These are phyloP conservation scores for Thereuonema tuberculata DNA, from an alignment of 1,140 invertebrate genomes.

Conservation along the genomic window DNA sequence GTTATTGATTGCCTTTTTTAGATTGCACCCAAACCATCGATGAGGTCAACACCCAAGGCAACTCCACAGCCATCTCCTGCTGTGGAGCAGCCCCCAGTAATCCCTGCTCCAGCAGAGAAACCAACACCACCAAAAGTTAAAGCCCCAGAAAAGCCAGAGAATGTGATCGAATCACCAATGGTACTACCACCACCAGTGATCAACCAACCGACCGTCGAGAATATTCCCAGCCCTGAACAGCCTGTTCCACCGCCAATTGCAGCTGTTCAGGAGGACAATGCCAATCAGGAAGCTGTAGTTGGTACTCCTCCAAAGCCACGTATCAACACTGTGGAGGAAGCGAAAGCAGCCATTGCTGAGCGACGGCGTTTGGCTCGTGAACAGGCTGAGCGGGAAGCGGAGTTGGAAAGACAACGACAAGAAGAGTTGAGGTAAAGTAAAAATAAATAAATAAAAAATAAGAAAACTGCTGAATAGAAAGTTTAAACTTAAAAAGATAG, in stretches of 20 bases:
- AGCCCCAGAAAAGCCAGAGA: background rate
- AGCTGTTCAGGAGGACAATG: background rate
- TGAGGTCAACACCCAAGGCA: background rate
- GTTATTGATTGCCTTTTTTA: too few species aligned
- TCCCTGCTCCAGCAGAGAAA: too few species aligned
- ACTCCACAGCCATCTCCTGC: background rate
- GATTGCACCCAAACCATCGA: background rate
- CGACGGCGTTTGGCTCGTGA: slow-evolving; percentile 63
- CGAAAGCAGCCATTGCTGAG: slow-evolving; percentile 75
- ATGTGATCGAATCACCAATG: background rate
- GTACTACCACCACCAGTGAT: background rate
- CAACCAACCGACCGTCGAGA: background rate
- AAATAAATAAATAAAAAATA: too few species aligned
- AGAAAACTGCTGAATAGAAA: too few species aligned
- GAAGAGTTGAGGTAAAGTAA: slow-evolving; percentile 25
- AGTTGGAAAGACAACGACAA: slow-evolving; percentile 56
- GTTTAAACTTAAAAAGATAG: too few species aligned
- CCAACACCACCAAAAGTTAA: background rate
- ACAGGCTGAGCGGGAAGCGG: slow-evolving; percentile 70
- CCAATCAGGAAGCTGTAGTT: slow-evolving; percentile 14
- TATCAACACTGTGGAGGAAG: slow-evolving; percentile 76
- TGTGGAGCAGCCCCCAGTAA: background rate
- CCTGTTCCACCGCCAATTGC: background rate
- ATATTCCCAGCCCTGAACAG: background rate
- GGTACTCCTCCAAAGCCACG: slow-evolving; percentile 38